These are phyloP conservation scores for Pristionchus pacificus DNA, from an alignment of 1,140 invertebrate genomes.

Conservation along the genomic window DNA sequence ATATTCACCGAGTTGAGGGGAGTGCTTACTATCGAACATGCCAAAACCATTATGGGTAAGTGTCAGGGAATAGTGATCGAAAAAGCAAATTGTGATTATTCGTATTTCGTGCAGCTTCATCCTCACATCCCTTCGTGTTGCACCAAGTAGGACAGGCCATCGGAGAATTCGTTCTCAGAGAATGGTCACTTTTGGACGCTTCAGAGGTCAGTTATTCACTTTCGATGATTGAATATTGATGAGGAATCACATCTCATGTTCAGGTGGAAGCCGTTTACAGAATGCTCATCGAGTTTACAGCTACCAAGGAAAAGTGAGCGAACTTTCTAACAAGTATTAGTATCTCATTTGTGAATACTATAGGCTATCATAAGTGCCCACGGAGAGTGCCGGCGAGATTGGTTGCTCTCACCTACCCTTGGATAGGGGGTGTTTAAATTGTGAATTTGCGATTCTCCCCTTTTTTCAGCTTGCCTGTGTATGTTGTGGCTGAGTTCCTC, in stretches of 20 bases:
- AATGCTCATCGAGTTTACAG: conserved; percentile 21
- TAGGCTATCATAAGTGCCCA: no score
- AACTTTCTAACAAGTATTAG: no score
- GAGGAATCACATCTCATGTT: no score
- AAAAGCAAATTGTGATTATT: not conserved
- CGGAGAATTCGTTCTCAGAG: conserved; percentile 19
- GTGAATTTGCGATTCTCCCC: no score
- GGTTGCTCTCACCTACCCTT: no score
- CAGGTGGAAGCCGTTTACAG: conserved; percentile 22
- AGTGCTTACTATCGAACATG: not conserved
- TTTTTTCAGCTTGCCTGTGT: conserved; percentile 21
- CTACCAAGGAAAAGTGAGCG: conserved; percentile 14
- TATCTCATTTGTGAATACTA: no score
- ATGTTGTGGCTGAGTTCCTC: conserved; percentile 20
- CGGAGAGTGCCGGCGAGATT: no score
- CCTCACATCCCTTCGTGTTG: conserved; percentile 24
- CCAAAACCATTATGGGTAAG: not conserved
- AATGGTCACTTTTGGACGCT: conserved; percentile 22
- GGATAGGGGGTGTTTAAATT: no score
- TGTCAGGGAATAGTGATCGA: no score
- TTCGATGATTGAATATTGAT: no score
- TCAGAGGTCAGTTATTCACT: conserved; percentile 1
- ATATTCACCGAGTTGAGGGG: conserved; percentile 1
- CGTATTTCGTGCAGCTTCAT: conserved; percentile 3
- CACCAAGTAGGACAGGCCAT: conserved; percentile 24